Conservation (phyloP, 2,797 vertebrate species). For the Champsocephalus esox region DNA sequence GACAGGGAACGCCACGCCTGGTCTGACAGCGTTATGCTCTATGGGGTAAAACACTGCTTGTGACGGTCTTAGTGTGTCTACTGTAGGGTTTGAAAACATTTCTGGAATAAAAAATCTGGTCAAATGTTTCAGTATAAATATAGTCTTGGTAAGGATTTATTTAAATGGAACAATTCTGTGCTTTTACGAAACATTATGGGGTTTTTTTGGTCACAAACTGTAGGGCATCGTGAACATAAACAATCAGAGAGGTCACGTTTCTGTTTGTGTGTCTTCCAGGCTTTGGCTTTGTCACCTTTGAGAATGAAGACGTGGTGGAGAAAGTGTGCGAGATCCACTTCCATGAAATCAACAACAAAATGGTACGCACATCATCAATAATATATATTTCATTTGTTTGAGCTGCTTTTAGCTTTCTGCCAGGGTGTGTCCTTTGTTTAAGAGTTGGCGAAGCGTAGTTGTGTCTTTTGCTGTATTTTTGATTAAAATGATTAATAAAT, state of each 20-base stretch:
- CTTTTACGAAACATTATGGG: background rate
- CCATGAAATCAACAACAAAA: slow-evolving; percentile 99
- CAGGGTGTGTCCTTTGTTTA: background rate
- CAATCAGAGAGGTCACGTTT: background rate
- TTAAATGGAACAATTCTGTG: background rate
- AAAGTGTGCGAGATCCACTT: slow-evolving; percentile 99
- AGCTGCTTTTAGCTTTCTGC: slow-evolving; percentile 1
- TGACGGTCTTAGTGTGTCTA: background rate
- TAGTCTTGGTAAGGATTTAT: background rate
- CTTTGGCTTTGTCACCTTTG: slow-evolving; percentile 98
- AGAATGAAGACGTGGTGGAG: slow-evolving; percentile 98
- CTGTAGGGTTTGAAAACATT: background rate
- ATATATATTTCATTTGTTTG: background rate
- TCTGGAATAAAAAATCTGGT: background rate
- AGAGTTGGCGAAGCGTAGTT: background rate
- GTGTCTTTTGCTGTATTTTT: background rate
- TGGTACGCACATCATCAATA: slow-evolving; percentile 81
- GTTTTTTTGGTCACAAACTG: background rate
- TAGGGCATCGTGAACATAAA: background rate
- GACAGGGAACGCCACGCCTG: slow-evolving; percentile 18
- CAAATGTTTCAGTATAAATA: background rate
- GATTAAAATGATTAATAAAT: background rate
- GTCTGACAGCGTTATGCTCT: slow-evolving; percentile 5
- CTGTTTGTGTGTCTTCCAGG: slow-evolving; percentile 79
- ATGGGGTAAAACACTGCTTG: slow-evolving; percentile 6